These are phyloP conservation scores for Thereuonema tuberculata DNA, from an alignment of 1,140 invertebrate genomes.

Conservation along the genomic window DNA sequence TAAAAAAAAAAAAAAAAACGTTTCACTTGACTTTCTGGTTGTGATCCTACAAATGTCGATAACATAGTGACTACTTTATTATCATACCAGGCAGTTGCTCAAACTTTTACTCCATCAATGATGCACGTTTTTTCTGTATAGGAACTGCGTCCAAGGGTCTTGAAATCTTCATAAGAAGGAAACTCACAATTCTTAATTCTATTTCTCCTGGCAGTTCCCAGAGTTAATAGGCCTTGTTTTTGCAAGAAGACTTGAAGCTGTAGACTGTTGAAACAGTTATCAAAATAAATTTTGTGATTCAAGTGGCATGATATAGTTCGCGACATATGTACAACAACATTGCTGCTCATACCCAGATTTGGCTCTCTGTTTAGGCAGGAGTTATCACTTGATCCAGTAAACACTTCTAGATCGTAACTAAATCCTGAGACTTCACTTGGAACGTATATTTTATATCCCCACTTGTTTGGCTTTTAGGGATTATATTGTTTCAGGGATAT, in stretches of 20 bases:
- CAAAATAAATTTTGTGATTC: constrained; percentile 20
- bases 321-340: constrained; percentile 16
- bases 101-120: not conserved
- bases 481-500: constrained; percentile 27
- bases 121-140: not conserved
- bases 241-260: constrained; percentile 14
- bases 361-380: constrained; percentile 9
- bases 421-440: constrained; percentile 15
- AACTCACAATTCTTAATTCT: constrained; percentile 25
- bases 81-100: not conserved
- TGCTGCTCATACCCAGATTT: constrained; percentile 17
- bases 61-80: not conserved
- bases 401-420: constrained; percentile 18
- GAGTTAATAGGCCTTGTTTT: constrained; percentile 21
- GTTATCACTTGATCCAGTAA: constrained; percentile 16
- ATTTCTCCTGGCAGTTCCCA: constrained; percentile 31
- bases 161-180: constrained; percentile 21
- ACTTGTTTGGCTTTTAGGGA: constrained; percentile 19
- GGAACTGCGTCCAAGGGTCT: constrained; percentile 12
- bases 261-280: constrained; percentile 21
- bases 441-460: constrained; percentile 20
- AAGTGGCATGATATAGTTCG: constrained; percentile 11
- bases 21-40: not conserved
- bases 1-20: not conserved
- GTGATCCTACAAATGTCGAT: not conserved